Evolutionary conservation across 2,797 vertebrate species (phyloP), one percentile per base, ranked within the genome.

Genomic region (Acestrorhynchus altus): DNA sequence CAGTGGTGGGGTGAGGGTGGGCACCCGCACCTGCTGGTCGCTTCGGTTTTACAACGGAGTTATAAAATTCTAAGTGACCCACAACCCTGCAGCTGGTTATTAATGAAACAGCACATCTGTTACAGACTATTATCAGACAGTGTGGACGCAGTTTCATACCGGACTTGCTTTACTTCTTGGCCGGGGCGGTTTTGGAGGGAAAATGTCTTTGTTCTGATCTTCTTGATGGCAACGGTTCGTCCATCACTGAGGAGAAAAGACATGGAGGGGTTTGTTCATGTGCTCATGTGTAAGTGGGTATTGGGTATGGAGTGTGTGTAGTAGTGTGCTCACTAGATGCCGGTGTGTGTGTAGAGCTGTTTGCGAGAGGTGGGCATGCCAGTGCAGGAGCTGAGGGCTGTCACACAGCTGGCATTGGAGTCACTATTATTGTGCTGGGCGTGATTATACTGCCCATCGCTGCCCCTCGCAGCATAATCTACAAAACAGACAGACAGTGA

Each of bases 81-180:
- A n/a, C n/a, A n/a, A n/a, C n/a, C n/a, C n/a, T n/a, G n/a, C n/a
- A n/a, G n/a, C n/a, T n/a, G n/a, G n/a, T n/a, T n/a, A n/a, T n/a
- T n/a, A n/a, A n/a, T n/a, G n/a, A n/a, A n/a, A n/a, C n/a, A n/a
- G n/a, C n/a, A n/a, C n/a, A n/a, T n/a, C n/a, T n/a, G n/a, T n/a
- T n/a, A n/a, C n/a, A n/a, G n/a, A n/a, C n/a, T n/a, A n/a, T n/a
- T n/a, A n/a, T n/a, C n/a, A n/a, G n/a, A n/a, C n/a, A n/a, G n/a
- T n/a, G 31, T 60, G 49, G 13, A 11, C 12, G 64, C n/a, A 11
- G 8, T 68, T 3, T 65, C 15, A 20, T 70, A 96, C 93, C 95
- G 94, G 76, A 95, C 88, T 93, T 95, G 92, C 73, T 95, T 96
- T 77, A 96, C 94, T 86, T 96, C 95, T 83, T 91, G 92, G 52